Base-by-base conservation (phyloP, 2,888 invertebrate species). In the Physocephala rufipes region DNA sequence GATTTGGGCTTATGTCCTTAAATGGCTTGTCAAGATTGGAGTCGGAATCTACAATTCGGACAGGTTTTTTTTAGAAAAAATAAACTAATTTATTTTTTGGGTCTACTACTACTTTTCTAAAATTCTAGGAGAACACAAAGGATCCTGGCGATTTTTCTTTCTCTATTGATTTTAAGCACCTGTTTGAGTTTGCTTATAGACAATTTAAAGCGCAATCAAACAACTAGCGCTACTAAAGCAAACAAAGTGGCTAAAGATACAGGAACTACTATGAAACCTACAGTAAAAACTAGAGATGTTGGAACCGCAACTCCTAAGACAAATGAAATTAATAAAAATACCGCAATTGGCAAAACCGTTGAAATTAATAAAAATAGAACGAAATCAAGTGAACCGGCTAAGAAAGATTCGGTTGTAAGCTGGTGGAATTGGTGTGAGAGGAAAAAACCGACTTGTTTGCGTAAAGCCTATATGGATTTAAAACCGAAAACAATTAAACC, bases 1-100 rank as follows among this genome's bases (percentile, higher is more conserved):
- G 12, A 82, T 82, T 71, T 82, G 84, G 84, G 28, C 82, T 21
- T 75, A 74, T 0, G 59, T 83, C 28, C 68, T 72, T 36, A 76
- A 79, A 47, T 78, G 79, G 43, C 24, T 78, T 0, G 65, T 75
- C n/a, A 70, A 74, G 36, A 62, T 81, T 13, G 26, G 21, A 1
- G 30, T 71, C 51, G 65, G 65, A 21, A 45, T 76, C 15, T 72
- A 73, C 26, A 9, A 73, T 9, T 71, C 74, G 16, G 75, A 70
- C 65, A 77, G 76, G 78, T 78, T 64, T 24, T 13, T 2, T 24
- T 43, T 15, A 19, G 28, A 15, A 24, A 68, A 21, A 28, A 21
- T 55, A 9, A 15, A 49, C 49, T 3, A 49, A 15, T 55, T 64
- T 51, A 36, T 12, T n/a, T 2, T 47, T 58, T 13, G 0, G n/a